Conservation (phyloP, 2,888 invertebrate species). For the Leptopterna dolabrata region DNA sequence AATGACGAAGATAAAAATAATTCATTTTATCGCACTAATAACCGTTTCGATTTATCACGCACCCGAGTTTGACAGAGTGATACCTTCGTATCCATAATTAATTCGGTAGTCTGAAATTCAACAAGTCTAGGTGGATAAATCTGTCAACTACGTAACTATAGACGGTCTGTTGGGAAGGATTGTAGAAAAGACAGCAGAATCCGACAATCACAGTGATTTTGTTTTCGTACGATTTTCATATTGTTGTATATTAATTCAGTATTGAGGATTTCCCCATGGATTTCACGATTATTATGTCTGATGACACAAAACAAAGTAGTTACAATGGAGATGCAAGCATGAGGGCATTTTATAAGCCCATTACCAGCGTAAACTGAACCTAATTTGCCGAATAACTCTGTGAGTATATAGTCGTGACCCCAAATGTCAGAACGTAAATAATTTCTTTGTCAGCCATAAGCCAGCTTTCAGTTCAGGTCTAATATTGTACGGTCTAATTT, state of each 20-base stretch:
- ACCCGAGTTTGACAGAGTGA: background rate
- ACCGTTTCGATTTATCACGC: background rate
- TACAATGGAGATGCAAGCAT: too few relatives aligned
- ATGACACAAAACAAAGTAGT: too few relatives aligned
- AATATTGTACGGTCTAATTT: too few relatives aligned
- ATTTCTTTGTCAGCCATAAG: background rate
- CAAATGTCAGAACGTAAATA: background rate
- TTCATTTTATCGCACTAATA: background rate
- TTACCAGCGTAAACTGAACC: background rate
- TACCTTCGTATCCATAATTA: background rate
- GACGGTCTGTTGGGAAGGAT: too few relatives aligned
- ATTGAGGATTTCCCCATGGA: too few relatives aligned
- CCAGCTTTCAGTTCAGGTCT: too few relatives aligned
- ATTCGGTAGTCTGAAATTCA: background rate
- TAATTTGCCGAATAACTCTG: background rate
- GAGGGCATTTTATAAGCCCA: background rate
- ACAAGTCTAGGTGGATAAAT: background rate
- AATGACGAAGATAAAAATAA: background rate
- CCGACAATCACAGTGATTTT: too few relatives aligned
- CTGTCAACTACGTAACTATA: too few relatives aligned
- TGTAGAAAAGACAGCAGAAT: too few relatives aligned
- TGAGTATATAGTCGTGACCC: background rate
- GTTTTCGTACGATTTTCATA: too few relatives aligned
- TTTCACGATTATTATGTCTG: too few relatives aligned
- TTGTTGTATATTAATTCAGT: too few relatives aligned